A percentile compares a stretch with the other conserved stretches of the same genome.
These are phyloP conservation scores for Latrodectus geometricus DNA, from an alignment of 1,140 invertebrate species.

Conservation along the genomic window DNA sequence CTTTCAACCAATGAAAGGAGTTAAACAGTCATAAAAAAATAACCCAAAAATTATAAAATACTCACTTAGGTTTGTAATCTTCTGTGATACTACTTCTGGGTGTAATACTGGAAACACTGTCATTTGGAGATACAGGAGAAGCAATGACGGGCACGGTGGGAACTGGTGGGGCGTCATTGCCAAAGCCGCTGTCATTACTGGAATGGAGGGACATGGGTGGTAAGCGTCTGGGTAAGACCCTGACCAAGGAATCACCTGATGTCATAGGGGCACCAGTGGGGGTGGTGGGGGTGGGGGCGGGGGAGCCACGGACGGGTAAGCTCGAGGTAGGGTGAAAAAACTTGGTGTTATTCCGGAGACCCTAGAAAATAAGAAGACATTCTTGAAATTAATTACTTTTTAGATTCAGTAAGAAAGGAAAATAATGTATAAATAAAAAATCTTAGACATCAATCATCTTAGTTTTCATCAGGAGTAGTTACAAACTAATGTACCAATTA, in stretches of 20 bases:
- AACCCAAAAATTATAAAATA: too few relatives aligned
- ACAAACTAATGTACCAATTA: too few relatives aligned
- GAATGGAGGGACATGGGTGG: conserved; percentile 75
- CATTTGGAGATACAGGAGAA: conserved; percentile 64
- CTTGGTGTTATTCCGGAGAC: conserved; percentile 39
- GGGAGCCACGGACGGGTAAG: conserved; percentile 67
- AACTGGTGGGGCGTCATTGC: conserved; percentile 80
- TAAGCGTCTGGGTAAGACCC: conserved; percentile 56
- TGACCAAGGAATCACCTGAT: conserved; percentile 53
- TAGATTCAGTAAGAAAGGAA: too few relatives aligned
- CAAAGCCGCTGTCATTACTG: conserved; percentile 92
- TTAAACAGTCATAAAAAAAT: too few relatives aligned
- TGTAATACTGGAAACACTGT: conserved; percentile 78
- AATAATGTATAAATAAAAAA: too few relatives aligned
- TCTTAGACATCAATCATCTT: too few relatives aligned
- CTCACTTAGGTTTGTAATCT: conserved; percentile 47
- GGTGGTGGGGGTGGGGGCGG: conserved; percentile 65
- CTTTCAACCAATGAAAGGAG: too few relatives aligned
- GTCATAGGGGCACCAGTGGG: conserved; percentile 28
- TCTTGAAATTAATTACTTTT: too few relatives aligned
- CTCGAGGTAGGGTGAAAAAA: conserved; percentile 63
- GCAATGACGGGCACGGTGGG: neutral
- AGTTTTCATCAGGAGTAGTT: too few relatives aligned
- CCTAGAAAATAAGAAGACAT: neutral
- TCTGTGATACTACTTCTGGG: conserved; percentile 5